phyloP scores from a whole-genome alignment of 2,797 vertebrate genomes.

The Pangasius sanitwongsei region DNA sequence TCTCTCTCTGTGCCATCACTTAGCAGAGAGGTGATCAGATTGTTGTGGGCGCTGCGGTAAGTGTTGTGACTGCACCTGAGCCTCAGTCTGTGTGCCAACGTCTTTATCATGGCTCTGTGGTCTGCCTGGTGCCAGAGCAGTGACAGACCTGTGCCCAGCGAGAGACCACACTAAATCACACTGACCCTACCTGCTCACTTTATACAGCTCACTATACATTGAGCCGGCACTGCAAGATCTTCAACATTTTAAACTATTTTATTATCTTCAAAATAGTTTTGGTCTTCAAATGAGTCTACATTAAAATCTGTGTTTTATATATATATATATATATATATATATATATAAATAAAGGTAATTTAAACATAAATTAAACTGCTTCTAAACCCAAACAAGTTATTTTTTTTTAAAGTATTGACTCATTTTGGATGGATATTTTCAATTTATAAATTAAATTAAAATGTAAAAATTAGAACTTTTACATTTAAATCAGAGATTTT shows the following conservation, averaged over 20 bases:
- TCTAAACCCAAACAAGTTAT: not conserved
- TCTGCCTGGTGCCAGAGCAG: conserved; percentile 37
- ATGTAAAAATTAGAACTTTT: not conserved
- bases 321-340: too few species aligned
- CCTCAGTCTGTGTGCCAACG: conserved; percentile 68
- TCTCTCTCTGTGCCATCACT: conserved; percentile 67
- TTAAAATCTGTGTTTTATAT: too few species aligned
- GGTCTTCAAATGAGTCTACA: not conserved
- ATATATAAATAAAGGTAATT: not conserved
- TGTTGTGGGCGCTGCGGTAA: conserved; percentile 65
- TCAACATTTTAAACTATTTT: not conserved
- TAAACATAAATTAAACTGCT: not conserved
- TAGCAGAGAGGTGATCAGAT: conserved; percentile 69
- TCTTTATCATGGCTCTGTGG: conserved; percentile 71
- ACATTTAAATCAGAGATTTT: not conserved
- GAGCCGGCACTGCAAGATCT: not conserved
- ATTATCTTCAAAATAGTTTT: not conserved
- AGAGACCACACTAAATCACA: conserved; percentile 33
- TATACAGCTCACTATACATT: conserved; percentile 14
- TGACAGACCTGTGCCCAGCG: conserved; percentile 48
- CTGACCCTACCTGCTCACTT: conserved; percentile 27
- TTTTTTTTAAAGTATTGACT: not conserved
- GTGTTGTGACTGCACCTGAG: conserved; percentile 72
- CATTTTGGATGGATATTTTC: not conserved
- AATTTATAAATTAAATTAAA: not conserved